These are phyloP conservation scores for Odocoileus virginianus DNA, from an alignment of 2,113 vertebrate species.

Conservation along the genomic window DNA sequence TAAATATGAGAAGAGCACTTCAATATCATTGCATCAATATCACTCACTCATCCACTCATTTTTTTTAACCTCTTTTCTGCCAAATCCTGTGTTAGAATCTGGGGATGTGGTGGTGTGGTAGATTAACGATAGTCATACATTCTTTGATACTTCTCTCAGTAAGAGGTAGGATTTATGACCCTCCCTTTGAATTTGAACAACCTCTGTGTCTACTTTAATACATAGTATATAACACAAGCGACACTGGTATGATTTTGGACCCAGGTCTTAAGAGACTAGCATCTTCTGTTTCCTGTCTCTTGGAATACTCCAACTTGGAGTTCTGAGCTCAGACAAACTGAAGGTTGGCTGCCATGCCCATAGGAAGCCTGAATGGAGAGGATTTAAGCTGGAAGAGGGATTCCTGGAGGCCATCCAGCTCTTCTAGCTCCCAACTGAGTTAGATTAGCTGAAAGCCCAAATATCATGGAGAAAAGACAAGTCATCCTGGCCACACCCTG, in stretches of 20 bases:
- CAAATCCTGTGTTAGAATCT: background rate
- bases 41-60: background rate
- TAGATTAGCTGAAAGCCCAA: background rate
- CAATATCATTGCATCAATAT: background rate
- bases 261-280: background rate
- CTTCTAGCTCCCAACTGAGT: background rate
- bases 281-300: background rate
- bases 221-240: background rate
- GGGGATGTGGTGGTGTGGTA: background rate
- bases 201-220: background rate
- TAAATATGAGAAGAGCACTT: conserved; percentile 31
- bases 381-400: background rate
- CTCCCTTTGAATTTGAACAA: background rate
- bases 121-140: background rate
- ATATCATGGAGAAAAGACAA: background rate
- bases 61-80: background rate
- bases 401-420: background rate
- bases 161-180: background rate
- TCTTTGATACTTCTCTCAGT: background rate
- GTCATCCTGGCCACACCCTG: background rate
- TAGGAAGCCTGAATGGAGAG: background rate
- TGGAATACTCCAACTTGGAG: background rate
- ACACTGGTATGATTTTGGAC: background rate
- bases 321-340: background rate
- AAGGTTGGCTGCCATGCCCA: background rate